phyloP scores from a whole-genome alignment of 2,888 invertebrate species.

The Marasmarcha lunaedactyla region DNA sequence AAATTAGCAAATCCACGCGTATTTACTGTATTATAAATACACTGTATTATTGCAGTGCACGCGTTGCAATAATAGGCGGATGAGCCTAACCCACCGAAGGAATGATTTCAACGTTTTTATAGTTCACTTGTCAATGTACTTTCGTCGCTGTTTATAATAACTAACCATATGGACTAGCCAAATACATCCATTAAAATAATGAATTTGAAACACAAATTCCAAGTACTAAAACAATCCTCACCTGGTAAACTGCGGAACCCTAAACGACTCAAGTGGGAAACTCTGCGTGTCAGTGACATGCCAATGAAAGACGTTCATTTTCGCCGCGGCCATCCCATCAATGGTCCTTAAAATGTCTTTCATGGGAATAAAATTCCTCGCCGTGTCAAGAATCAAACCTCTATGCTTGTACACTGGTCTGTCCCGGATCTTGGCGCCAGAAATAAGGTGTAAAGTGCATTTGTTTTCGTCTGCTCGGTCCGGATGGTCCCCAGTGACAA shows the following conservation, averaged over 20 bases:
- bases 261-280: conserved; percentile 85
- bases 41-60: no score
- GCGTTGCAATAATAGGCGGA: no score
- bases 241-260: conserved; percentile 80
- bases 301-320: conserved; percentile 95
- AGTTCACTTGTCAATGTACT: no score
- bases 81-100: no score
- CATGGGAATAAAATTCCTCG: conserved; percentile 87
- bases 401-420: conserved; percentile 85
- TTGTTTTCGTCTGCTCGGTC: conserved; percentile 27
- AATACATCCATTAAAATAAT: no score
- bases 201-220: no score
- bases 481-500: conserved; percentile 54
- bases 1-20: no score
- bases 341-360: conserved; percentile 76
- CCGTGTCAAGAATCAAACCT: conserved; percentile 89
- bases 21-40: no score
- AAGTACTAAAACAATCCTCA: conserved; percentile 30
- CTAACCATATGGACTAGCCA: no score
- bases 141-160: no score
- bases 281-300: conserved; percentile 92
- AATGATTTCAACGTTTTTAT: no score
- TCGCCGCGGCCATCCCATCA: conserved; percentile 88
- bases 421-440: conserved; percentile 77
- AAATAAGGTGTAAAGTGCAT: conserved; percentile 72